Base-by-base conservation (phyloP, 2,888 invertebrate genomes). In the Amphimallon solstitiale region DNA sequence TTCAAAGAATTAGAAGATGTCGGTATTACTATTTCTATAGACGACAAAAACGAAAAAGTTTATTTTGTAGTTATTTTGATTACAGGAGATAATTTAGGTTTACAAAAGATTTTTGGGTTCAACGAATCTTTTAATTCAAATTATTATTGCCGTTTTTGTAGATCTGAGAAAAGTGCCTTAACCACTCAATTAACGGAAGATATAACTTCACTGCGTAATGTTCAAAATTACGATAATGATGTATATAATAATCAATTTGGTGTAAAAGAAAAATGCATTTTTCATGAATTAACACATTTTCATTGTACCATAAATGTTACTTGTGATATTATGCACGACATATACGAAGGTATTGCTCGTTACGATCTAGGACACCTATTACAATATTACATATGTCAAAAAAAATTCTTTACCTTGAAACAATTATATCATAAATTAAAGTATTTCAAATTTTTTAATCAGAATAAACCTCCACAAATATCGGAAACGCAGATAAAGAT, bases 51-150 rank as follows among this genome's bases (percentile, higher is more conserved):
- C 37, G 9, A 54, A 37, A 52, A 59, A 34, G 54, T 73, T 14
- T 66, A 71, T 59, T 74, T 74, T 70, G 37, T 48, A 21, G 40
- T 72, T 15, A 48, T 65, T 38, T 46, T 54, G 34, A 67, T 75
- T 35, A 66, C 72, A 37, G 76, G 75, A 3, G 76, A 76, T 56
- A 76, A 76, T 60, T 67, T 73, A 61, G 76, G 74, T 0, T 43
- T 73, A 3, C 72, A 75, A 60, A 59, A 63, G 9, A 67, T 75
- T 46, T 66, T 74, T 12, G 74, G 75, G 1, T 73, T 70, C 40
- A 48, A 59, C 19, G 71, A 75, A 69, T 72, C 72, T 56, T 76
- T 76, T 70, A 60, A 66, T 6, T 54, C 71, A 5, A 69, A 49
- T 6, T 66, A 70, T 67, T 74, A 54, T 59, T 76, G 75, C 67